Evolutionary conservation across 2,888 invertebrate genomes (phyloP), one percentile per base, ranked within the genome.

Genomic region (Argyresthia goedartella): DNA sequence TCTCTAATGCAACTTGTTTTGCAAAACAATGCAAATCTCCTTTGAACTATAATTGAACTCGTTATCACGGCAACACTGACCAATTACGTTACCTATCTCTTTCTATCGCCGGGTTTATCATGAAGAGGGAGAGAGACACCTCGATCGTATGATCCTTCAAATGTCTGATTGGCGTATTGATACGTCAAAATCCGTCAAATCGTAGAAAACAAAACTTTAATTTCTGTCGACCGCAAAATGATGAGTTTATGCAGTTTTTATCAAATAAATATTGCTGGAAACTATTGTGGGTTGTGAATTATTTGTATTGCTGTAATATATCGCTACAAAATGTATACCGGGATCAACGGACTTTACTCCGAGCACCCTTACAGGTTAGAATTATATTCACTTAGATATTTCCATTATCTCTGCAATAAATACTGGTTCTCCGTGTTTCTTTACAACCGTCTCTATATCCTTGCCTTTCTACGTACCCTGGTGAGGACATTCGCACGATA

Each of bases 61-160:
- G 45, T 57, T 51, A 55, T 55, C 54, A 55, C 53, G 55, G 55
- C 58, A 61, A 59, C 55, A 55, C 53, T 49, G 53, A 35, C 51
- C 39, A 41, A 8, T 46, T 51, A 8, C n/a, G 6, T 50, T 4
- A 36, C 53, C 48, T 53, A 42, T 75, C 76, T 60, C 64, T 59
- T 57, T 79, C 67, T 41, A 53, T 53, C 72, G 25, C 4, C 25
- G 6, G 1, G 14, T 49, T 54, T 61, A 60, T 60, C 13, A 53
- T 48, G 39, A 52, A 7, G 69, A 50, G 55, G 8, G 60, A 76
- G 58, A 42, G 67, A 64, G 76, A 74, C 45, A 57, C 66, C 57
- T 57, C 13, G 66, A 85, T 85, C 85, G 82, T 84, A 84, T 71
- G 85, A 84, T 84, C 70, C 68, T 67, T 72, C 77, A 73, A 63